These are phyloP conservation scores for Darwinula stevensoni DNA, from an alignment of 2,888 invertebrate species.

Conservation along the genomic window DNA sequence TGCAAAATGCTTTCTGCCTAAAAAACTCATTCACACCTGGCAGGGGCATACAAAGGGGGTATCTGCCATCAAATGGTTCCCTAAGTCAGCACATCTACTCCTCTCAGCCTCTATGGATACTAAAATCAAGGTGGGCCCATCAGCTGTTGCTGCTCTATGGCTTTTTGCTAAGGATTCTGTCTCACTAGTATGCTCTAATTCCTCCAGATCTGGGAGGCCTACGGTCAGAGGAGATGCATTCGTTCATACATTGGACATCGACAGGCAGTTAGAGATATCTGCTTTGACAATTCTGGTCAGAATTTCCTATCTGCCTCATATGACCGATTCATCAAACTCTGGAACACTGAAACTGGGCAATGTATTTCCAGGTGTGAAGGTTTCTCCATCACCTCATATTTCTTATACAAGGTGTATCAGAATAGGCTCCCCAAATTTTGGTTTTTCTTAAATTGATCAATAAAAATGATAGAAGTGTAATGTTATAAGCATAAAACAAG, in stretches of 20 bases:
- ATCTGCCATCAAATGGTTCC: constrained; percentile 80
- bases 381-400: no score
- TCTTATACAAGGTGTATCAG: no score
- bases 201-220: constrained; percentile 78
- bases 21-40: constrained; percentile 85
- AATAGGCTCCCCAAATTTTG: no score
- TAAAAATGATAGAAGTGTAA: no score
- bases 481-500: no score
- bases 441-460: no score
- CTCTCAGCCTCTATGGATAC: constrained; percentile 91
- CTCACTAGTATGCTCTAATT: constrained; percentile 10
- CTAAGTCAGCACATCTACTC: constrained; percentile 69
- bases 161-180: constrained; percentile 7
- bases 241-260: constrained; percentile 86
- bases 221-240: constrained; percentile 68
- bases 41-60: constrained; percentile 90
- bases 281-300: constrained; percentile 76
- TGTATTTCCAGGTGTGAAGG: constrained; percentile 28
- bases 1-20: constrained; percentile 81
- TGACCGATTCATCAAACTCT: constrained; percentile 62
- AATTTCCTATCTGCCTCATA: constrained; percentile 63
- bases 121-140: constrained; percentile 42
- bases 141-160: background rate
- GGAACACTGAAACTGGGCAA: constrained; percentile 93
- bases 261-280: constrained; percentile 82